These are phyloP conservation scores for Triplophysa dalaica DNA, from an alignment of 2,113 vertebrate species.

Conservation along the genomic window DNA sequence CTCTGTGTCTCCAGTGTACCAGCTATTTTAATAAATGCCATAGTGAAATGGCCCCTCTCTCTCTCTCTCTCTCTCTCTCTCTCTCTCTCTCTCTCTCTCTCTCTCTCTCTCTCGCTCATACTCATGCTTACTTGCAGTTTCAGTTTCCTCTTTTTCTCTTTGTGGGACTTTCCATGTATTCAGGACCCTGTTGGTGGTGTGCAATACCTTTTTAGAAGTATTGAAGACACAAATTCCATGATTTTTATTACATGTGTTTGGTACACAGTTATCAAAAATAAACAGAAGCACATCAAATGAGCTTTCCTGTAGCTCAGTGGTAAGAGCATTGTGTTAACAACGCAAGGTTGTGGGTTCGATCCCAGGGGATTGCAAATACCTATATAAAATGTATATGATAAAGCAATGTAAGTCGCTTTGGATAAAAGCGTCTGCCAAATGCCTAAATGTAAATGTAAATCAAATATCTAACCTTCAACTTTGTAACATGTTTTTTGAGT, in stretches of 20 bases:
- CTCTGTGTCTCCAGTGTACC: conserved; percentile 31
- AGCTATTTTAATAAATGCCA: conserved; percentile 54
- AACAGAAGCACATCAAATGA: too few species aligned
- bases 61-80: not conserved
- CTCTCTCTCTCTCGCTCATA: not conserved
- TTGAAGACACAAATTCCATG: not conserved
- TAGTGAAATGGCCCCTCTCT: conserved; percentile 38
- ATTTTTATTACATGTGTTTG: not conserved
- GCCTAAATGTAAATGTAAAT: too few species aligned
- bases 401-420: too few species aligned
- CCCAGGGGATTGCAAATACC: too few species aligned
- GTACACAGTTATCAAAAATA: too few species aligned
- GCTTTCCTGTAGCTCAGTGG: too few species aligned
- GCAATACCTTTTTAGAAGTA: not conserved
- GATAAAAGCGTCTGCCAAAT: too few species aligned
- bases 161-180: not conserved
- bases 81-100: not conserved
- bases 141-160: not conserved
- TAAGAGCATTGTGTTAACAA: too few species aligned
- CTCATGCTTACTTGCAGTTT: not conserved
- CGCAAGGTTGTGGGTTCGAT: too few species aligned
- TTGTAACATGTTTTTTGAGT: too few species aligned
- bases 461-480: too few species aligned
- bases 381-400: too few species aligned
- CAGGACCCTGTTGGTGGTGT: not conserved